phyloP scores from a whole-genome alignment of 2,888 invertebrate species.

The Parnassius orleans region DNA sequence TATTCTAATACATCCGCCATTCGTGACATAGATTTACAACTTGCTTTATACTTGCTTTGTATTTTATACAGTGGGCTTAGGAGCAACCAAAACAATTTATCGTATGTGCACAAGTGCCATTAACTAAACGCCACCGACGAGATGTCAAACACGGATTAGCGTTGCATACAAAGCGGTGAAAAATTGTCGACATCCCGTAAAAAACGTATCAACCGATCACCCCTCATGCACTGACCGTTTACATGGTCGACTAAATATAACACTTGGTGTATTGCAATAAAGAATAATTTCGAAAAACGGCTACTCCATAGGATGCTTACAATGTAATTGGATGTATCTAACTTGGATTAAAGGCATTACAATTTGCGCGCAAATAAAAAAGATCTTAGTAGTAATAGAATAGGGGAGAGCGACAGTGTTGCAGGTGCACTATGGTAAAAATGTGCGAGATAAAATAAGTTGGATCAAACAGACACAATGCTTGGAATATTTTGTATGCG shows the following conservation, averaged over 20 bases:
- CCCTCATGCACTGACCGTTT: slow-evolving; percentile 39
- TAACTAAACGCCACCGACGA: slow-evolving; percentile 66
- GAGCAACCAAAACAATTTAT: slow-evolving; percentile 22
- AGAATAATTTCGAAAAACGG: slow-evolving; percentile 24
- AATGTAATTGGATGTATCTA: slow-evolving; percentile 77
- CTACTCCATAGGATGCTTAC: slow-evolving; percentile 48
- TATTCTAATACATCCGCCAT: no score
- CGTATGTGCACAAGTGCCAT: slow-evolving; percentile 49
- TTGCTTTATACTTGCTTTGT: slow-evolving; percentile 4
- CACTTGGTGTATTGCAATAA: slow-evolving; percentile 34
- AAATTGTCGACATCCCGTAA: slow-evolving; percentile 65
- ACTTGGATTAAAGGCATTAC: slow-evolving; percentile 78
- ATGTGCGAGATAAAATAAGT: slow-evolving; percentile 52
- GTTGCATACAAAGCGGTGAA: slow-evolving; percentile 68
- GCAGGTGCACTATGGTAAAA: slow-evolving; percentile 65
- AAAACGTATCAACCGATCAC: slow-evolving; percentile 53
- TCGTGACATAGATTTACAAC: not conserved
- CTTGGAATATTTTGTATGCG: slow-evolving; percentile 13
- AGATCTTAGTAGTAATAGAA: slow-evolving; percentile 41
- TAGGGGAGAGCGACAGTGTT: slow-evolving; percentile 55
- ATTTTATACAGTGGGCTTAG: slow-evolving; percentile 2
- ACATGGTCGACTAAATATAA: slow-evolving; percentile 31
- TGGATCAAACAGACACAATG: slow-evolving; percentile 37
- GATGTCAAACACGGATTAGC: slow-evolving; percentile 77
- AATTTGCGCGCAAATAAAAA: slow-evolving; percentile 76